Percentiles rank a stretch among this genome's conserved stretches.
These are phyloP conservation scores for Panagrolaimus sp. DNA, from an alignment of 1,140 invertebrate species.

Conservation along the genomic window DNA sequence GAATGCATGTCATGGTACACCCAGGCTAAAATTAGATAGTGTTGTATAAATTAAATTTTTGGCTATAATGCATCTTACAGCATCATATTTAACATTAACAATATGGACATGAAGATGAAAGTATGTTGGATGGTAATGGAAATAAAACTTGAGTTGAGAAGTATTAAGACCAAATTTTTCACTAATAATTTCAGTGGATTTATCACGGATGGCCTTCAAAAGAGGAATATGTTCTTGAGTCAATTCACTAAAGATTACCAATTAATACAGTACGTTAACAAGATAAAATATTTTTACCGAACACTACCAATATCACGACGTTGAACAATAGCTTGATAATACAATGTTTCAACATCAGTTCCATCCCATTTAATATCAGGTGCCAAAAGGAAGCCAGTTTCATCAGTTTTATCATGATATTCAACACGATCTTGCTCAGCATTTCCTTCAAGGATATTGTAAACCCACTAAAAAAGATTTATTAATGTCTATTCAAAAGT, in stretches of 20 bases:
- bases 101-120: constrained; percentile 93
- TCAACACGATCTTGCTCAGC: constrained; percentile 79
- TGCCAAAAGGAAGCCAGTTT: constrained; percentile 76
- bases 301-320: constrained; percentile 68
- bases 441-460: constrained; percentile 85
- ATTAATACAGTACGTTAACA: neutral
- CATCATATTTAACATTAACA: constrained; percentile 73
- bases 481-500: constrained; percentile 58
- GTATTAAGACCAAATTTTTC: constrained; percentile 72
- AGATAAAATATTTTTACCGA: no score
- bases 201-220: constrained; percentile 73
- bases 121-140: constrained; percentile 93
- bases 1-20: constrained; percentile 36
- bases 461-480: constrained; percentile 79
- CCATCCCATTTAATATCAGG: constrained; percentile 82
- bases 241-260: constrained; percentile 72
- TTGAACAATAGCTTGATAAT: constrained; percentile 75
- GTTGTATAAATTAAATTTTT: no score
- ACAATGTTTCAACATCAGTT: constrained; percentile 71
- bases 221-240: constrained; percentile 72
- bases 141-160: constrained; percentile 71
- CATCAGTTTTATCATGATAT: constrained; percentile 72
- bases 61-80: no score
- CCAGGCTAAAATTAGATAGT: no score
- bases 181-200: constrained; percentile 69